Conservation (phyloP, 92 coral and sea anemone genomes). For the Porites rus region DNA sequence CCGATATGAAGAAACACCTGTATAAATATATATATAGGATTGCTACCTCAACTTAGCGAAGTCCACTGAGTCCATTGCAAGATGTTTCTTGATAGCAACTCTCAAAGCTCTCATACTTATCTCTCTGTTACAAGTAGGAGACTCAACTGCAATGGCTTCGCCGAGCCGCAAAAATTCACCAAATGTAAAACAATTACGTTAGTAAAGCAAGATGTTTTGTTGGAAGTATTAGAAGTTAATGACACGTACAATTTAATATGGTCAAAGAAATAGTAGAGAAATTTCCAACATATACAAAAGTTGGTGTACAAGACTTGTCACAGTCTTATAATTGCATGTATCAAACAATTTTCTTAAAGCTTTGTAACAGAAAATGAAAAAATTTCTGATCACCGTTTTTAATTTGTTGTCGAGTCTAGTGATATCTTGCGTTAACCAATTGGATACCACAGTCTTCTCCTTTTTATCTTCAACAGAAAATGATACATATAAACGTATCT, state of each 20-base stretch:
- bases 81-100: slow-evolving; percentile 85
- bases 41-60: slow-evolving; percentile 75
- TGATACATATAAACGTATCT: neutral
- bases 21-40: no score
- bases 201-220: neutral
- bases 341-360: no score
- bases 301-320: no score
- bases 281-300: neutral
- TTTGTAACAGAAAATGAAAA: no score
- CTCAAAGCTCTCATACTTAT: slow-evolving; percentile 86
- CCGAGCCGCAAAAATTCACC: neutral
- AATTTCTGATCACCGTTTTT: no score
- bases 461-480: neutral
- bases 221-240: neutral
- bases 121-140: slow-evolving; percentile 81
- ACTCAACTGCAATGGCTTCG: slow-evolving; percentile 87
- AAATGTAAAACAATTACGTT: neutral
- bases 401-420: no score
- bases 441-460: neutral
- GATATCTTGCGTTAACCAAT: neutral
- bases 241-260: neutral
- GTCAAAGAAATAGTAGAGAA: neutral
- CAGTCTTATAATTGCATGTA: no score
- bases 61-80: slow-evolving; percentile 61
- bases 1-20: no score